Evolutionary conservation across 2,113 vertebrate genomes (phyloP).

Genomic region (Myotis lucifugus): DNA sequence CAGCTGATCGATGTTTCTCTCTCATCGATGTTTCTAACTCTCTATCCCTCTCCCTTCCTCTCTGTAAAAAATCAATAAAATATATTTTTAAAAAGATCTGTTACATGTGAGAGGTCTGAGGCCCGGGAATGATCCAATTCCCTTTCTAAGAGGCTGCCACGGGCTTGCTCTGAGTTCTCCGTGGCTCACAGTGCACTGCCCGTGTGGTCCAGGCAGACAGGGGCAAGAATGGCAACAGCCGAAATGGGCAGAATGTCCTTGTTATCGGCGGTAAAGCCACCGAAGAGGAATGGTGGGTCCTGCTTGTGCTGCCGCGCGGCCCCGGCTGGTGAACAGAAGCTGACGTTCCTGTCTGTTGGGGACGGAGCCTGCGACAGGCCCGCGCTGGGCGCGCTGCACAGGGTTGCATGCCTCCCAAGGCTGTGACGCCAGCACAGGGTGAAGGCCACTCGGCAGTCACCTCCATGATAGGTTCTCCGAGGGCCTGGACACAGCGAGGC

Average conservation of each 20-base stretch:
- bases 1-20: too few species aligned
- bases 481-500: conserved; percentile 91
- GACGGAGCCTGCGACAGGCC: conserved; percentile 89
- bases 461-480: conserved; percentile 85
- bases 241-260: conserved; percentile 89
- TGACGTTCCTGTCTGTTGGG: conserved; percentile 85
- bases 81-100: conserved; percentile 82
- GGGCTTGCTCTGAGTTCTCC: conserved; percentile 80
- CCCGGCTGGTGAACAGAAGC: conserved; percentile 89
- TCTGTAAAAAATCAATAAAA: too few species aligned
- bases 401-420: conserved; percentile 88
- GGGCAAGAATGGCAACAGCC: conserved; percentile 80
- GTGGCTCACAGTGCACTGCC: conserved; percentile 85
- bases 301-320: conserved; percentile 86
- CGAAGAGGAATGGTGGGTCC: conserved; percentile 87
- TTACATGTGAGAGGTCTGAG: conserved; percentile 82
- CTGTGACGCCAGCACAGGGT: conserved; percentile 85
- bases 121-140: conserved; percentile 80
- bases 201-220: conserved; percentile 87
- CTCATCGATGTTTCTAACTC: too few species aligned
- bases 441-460: conserved; percentile 90
- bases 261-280: conserved; percentile 87
- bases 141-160: not conserved
- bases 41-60: too few species aligned
- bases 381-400: conserved; percentile 89